Evolutionary conservation across 2,797 vertebrate species (phyloP).

Genomic region (Alosa sapidissima): DNA sequence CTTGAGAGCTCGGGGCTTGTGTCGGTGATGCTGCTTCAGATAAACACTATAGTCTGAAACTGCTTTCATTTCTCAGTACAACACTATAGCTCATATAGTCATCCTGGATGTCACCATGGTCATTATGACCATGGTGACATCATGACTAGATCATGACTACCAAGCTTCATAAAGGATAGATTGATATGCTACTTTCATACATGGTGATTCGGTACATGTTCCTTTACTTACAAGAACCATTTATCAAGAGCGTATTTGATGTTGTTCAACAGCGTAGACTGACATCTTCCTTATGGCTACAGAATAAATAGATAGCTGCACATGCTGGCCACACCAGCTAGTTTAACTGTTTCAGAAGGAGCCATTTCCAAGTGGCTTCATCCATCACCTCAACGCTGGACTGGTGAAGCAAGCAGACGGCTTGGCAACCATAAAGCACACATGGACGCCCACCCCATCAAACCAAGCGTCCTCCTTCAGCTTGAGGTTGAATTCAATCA

Average conservation of each 20-base stretch:
- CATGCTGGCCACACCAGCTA: not conserved
- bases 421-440: not conserved
- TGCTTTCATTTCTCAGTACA: not conserved
- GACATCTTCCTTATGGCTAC: not conserved
- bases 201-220: not conserved
- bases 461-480: not conserved
- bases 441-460: not conserved
- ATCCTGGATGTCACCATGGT: not conserved
- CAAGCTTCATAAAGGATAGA: no score
- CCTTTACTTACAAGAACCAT: not conserved
- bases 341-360: not conserved
- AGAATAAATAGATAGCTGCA: not conserved
- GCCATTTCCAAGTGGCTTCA: not conserved
- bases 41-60: not conserved
- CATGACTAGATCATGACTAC: no score
- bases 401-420: slow-evolving; percentile 1
- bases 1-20: not conserved
- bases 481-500: not conserved
- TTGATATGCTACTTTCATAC: no score
- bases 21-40: not conserved
- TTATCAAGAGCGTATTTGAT: not conserved
- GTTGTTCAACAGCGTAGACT: not conserved
- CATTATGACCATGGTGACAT: no score
- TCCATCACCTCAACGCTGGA: not conserved
- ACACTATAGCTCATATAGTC: not conserved